Evolutionary conservation across 2,888 invertebrate species (phyloP), one percentile per base, ranked within the genome.

Genomic region (Agrochola lota): DNA sequence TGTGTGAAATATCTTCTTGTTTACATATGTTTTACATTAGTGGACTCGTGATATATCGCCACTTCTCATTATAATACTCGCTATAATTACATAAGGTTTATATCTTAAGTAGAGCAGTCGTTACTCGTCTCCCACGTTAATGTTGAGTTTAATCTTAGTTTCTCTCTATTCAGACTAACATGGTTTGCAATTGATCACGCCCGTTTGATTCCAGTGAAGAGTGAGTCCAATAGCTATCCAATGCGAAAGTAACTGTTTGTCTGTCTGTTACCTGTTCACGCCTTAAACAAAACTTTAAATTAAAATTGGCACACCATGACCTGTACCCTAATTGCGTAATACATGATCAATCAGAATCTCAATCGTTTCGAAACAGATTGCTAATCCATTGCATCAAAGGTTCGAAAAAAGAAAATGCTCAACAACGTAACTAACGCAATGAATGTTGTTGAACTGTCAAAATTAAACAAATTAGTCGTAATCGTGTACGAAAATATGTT

Each of bases 11-110:
- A 85, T 89, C 64, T 75, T 66, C 83, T 77, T 85, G 80, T 85
- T 87, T 81, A 83, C 83, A 83, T 74, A 83, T 80, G 82, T 80
- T 83, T 83, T 85, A 80, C 81, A 80, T 81, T 83, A 85, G 77
- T 64, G 55, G 46, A 68, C 40, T 52, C 40, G 57, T 79, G 71
- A 78, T 84, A 78, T 85, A 84, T 71, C 5, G 20, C 35, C 15
- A 30, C 7, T 46, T 49, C 68, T 79, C 35, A 72, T 57, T 64
- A 26, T 71, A 60, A 59, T 63, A 62, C 66, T 60, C 60, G 71
- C 35, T 62, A 43, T 74, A 77, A 76, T 73, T 69, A 49, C 52
- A 64, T 76, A 59, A 68, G 75, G 46, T 73, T 68, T 62, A 83
- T 75, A 71, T 84, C 55, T 80, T 60, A 49, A n/a, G 68, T 60